Evolutionary conservation across 1,140 invertebrate species (phyloP), one percentile per base, ranked within the genome.

Genomic region (Archegozetes longisetosus): DNA sequence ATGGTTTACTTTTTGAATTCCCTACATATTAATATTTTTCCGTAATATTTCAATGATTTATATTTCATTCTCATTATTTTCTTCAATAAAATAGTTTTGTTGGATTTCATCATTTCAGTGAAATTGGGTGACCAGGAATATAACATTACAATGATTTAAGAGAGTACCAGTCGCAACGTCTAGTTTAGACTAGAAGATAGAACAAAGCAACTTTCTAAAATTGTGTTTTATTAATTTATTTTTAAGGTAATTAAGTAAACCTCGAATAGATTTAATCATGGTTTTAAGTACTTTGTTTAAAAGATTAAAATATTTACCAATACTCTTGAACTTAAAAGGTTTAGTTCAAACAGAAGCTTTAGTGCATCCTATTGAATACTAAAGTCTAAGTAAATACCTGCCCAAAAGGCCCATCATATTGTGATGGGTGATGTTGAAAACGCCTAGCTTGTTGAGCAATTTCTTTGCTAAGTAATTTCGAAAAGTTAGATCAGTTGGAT

Each of bases 11-110:
- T n/a, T n/a, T n/a, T n/a, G n/a, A n/a, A n/a, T n/a, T n/a, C n/a
- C n/a, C n/a, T n/a, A n/a, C n/a, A n/a, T n/a, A n/a, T n/a, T n/a
- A n/a, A n/a, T n/a, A n/a, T n/a, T n/a, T n/a, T n/a, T n/a, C n/a
- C n/a, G n/a, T n/a, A n/a, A n/a, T n/a, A n/a, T n/a, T n/a, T n/a
- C 80, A 48, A 80, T 76, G 1, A 98, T 71, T 0, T 88, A 91
- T 26, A 80, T 83, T 78, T 98, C 94, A 70, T 98, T 98, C 74
- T 98, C 95, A 72, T 99, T 99, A 70, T 98, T 99, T 3, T 87
- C 91, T 14, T 89, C 86, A 83, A n/a, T n/a, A n/a, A n/a, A n/a
- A n/a, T n/a, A n/a, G n/a, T n/a, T n/a, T n/a, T n/a, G n/a, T n/a
- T n/a, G 72, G 76, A 48, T 53, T 12, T n/a, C n/a, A n/a, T n/a